Conservation (phyloP, 2,888 invertebrate species). For the Biston stratarius region DNA sequence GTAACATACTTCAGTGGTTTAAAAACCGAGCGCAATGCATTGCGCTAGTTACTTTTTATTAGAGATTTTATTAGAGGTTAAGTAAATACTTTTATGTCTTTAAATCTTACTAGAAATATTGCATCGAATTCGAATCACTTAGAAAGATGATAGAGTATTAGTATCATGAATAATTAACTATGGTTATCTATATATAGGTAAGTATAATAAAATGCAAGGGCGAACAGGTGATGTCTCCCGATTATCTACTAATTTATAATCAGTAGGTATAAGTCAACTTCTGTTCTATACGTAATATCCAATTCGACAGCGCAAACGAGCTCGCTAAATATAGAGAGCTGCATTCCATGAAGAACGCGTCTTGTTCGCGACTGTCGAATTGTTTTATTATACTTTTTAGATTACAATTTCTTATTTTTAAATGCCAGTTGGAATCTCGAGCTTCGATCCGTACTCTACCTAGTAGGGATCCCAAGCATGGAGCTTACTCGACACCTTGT, state of each 20-base stretch:
- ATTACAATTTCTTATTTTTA: slow-evolving; percentile 70
- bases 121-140: no score
- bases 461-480: slow-evolving; percentile 54
- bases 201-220: neutral
- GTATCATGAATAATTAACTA: neutral
- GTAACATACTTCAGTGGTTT: no score
- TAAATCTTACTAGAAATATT: no score
- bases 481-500: slow-evolving; percentile 46
- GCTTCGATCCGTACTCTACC: slow-evolving; percentile 8
- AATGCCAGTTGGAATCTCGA: slow-evolving; percentile 61
- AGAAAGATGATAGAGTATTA: no score
- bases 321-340: slow-evolving; percentile 79
- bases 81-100: no score
- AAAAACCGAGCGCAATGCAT: no score
- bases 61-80: no score
- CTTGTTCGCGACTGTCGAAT: slow-evolving; percentile 71
- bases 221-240: slow-evolving; percentile 76
- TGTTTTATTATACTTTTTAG: slow-evolving; percentile 74
- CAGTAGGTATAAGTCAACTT: slow-evolving; percentile 60
- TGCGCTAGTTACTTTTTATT: no score
- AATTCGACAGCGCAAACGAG: slow-evolving; percentile 74
- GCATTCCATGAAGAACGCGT: slow-evolving; percentile 72
- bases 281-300: slow-evolving; percentile 80
- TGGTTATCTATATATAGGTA: neutral
- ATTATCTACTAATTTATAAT: slow-evolving; percentile 83